Conservation (phyloP, 2,797 vertebrate species). For the Characodon lateralis region DNA sequence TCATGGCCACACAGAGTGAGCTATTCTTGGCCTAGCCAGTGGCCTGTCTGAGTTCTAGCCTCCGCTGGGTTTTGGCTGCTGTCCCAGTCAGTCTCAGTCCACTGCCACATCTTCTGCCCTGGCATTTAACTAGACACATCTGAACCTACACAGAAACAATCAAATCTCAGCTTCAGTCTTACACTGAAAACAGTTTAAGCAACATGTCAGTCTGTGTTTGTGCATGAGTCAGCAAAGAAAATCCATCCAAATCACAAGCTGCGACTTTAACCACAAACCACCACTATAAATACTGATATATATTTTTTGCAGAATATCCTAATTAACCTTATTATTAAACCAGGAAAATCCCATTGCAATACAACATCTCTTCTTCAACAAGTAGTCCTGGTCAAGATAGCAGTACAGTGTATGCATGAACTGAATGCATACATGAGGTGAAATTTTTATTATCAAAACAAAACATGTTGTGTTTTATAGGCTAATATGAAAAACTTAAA, state of each 20-base stretch:
- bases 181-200: conserved; percentile 39
- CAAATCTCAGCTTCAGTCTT: conserved; percentile 40
- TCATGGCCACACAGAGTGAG: conserved; percentile 17
- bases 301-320: conserved; percentile 14
- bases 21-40: conserved; percentile 67
- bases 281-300: conserved; percentile 8
- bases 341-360: neutral
- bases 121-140: conserved; percentile 67
- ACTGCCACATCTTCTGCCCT: conserved; percentile 61
- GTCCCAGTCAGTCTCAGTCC: conserved; percentile 67
- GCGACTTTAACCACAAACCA: conserved; percentile 33
- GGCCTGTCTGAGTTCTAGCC: conserved; percentile 66
- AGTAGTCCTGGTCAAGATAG: too few species aligned
- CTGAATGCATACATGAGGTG: neutral
- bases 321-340: neutral
- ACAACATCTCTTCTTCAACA: too few species aligned
- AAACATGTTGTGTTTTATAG: neutral
- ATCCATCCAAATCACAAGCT: conserved; percentile 26
- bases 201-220: conserved; percentile 16
- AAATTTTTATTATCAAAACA: neutral
- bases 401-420: neutral
- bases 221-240: conserved; percentile 22
- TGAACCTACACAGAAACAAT: conserved; percentile 56
- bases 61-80: conserved; percentile 64
- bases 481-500: conserved; percentile 25